Evolutionary conservation across 1,140 invertebrate genomes (phyloP).

Genomic region (Lepidostoma basale): DNA sequence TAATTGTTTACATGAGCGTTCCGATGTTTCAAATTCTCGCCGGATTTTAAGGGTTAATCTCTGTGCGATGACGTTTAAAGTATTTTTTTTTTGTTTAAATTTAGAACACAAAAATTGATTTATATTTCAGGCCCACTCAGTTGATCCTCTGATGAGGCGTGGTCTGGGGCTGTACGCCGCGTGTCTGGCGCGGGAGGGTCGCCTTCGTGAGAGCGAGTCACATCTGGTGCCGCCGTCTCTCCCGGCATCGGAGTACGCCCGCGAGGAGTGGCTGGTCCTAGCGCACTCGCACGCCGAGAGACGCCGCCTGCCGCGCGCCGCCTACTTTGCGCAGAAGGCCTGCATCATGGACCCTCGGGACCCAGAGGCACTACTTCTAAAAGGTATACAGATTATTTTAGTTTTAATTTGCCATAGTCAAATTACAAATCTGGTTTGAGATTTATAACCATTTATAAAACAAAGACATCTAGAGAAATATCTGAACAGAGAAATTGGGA

Average conservation of each 20-base stretch:
- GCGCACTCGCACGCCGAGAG: constrained; percentile 38
- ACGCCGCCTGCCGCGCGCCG: constrained; percentile 44
- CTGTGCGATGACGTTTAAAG: no score
- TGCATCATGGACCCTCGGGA: constrained; percentile 53
- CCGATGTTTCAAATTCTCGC: no score
- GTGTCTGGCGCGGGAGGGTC: constrained; percentile 36
- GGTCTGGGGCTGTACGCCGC: constrained; percentile 41
- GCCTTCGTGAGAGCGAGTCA: constrained; percentile 27
- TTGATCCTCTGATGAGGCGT: constrained; percentile 33
- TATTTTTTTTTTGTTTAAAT: background rate
- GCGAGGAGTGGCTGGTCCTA: constrained; percentile 39
- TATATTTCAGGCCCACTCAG: constrained; percentile 33
- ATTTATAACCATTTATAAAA: no score
- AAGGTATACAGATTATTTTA: no score
- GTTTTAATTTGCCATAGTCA: no score
- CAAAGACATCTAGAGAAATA: no score
- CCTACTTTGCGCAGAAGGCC: constrained; percentile 56
- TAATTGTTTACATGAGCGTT: no score
- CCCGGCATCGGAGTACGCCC: constrained; percentile 32
- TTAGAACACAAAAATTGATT: background rate
- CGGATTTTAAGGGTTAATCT: no score
- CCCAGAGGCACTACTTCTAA: constrained; percentile 75
- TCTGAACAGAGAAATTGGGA: no score
- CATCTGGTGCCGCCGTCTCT: constrained; percentile 22
- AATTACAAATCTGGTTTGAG: no score